Base-by-base conservation (phyloP, 1,140 invertebrate species). In the Conus ventricosus region DNA sequence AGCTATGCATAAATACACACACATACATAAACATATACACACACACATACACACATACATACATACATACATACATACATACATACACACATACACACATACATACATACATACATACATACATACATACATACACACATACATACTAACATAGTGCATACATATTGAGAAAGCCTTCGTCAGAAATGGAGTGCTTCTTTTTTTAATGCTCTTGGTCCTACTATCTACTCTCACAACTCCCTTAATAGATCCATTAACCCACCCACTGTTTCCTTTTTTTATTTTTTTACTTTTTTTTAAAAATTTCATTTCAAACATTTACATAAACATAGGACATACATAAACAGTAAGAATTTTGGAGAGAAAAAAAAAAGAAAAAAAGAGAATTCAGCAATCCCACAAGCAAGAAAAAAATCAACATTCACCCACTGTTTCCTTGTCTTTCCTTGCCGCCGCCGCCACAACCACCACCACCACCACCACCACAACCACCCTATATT, bases 81-180 rank as follows among this genome's bases (percentile, higher is more conserved):
- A 80, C 86, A 87, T 71, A 87, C 86, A 87, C 7, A 87, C 86
- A 87, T 81, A 80, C 71, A 87, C 63, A 81, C 39, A 81, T 81
- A 51, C 39, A 78, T 81, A 80, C 39, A 87, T 87, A 55, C 55
- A 87, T 81, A 80, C 75, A 87, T 81, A 80, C 75, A 81, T 87
- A 80, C 75, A 87, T 87, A 80, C 75, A 87, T 87, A 54, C 78
- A 81, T 81, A 81, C 78, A 81, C 5, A 81, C 51, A 81, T 81
- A 81, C 78, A 39, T 39, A 39, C 39, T 39, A 39, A 39, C 39
- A 39, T 39, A 39, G 39, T 39, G 39, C 39, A 39, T 39, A 3
- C 13, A 81, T 81, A 51, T 27, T 81, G 25, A 81, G 63, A 71
- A 71, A 39, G 39, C 39, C 39, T 39, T 39, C 39, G 39, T 39